A percentile compares a stretch with the other conserved stretches of the same genome.
These are phyloP conservation scores for Nothobranchius kuhntae DNA, from an alignment of 2,113 vertebrate species.

Conservation along the genomic window DNA sequence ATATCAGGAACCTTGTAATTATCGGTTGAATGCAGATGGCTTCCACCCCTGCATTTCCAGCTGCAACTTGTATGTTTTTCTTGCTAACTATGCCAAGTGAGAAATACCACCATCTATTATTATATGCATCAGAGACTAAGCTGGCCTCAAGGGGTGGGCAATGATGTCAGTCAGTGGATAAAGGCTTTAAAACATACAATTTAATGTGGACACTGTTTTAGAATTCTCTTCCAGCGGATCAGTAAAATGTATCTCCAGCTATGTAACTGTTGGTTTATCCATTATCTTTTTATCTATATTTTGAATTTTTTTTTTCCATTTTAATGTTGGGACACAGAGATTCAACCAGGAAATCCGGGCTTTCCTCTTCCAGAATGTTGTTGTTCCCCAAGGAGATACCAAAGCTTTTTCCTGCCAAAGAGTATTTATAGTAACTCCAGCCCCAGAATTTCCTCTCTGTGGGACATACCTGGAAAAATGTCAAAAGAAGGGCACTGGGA, in stretches of 20 bases:
- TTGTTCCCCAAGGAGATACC: not conserved
- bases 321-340: not conserved
- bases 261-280: slow-evolving; percentile 10
- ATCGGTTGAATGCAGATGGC: slow-evolving; percentile 43
- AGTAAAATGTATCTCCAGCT: too few species aligned
- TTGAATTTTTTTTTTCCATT: not conserved
- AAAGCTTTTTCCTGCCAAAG: too few species aligned
- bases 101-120: slow-evolving; percentile 46
- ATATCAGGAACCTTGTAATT: slow-evolving; percentile 41
- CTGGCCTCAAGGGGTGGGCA: slow-evolving; percentile 22
- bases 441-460: too few species aligned
- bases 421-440: too few species aligned
- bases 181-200: slow-evolving; percentile 33
- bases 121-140: slow-evolving; percentile 49
- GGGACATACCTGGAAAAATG: slow-evolving; percentile 1
- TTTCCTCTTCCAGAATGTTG: slow-evolving; percentile 8
- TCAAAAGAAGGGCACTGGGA: not conserved
- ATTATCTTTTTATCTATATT: not conserved
- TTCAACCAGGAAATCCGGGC: not conserved
- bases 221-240: too few species aligned
- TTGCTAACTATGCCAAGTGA: slow-evolving; percentile 9
- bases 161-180: slow-evolving; percentile 32
- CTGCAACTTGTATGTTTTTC: slow-evolving; percentile 20
- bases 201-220: slow-evolving; percentile 15
- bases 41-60: slow-evolving; percentile 40